Evolutionary conservation across 2,888 invertebrate genomes (phyloP).

Genomic region (Gandaritis pyraliata): DNA sequence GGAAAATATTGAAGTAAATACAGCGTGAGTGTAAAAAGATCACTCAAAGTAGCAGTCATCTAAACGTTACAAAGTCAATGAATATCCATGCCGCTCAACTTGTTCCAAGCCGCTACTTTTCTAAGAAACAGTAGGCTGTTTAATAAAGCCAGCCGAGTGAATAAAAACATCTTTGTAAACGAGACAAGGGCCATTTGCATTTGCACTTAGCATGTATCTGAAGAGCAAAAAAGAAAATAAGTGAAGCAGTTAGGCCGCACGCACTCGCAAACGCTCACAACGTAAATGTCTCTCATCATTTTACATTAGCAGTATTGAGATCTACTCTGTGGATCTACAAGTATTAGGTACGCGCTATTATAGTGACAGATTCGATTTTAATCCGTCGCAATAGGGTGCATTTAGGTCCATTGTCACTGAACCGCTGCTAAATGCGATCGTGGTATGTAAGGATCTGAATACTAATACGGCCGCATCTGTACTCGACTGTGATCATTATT

Average conservation of each 20-base stretch:
- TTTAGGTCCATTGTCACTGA: too few relatives aligned
- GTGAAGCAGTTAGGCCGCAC: conserved; percentile 59
- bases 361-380: neutral
- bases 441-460: too few relatives aligned
- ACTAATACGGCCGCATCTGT: too few relatives aligned
- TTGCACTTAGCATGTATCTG: conserved; percentile 71
- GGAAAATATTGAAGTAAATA: conserved; percentile 7
- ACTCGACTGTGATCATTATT: neutral
- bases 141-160: conserved; percentile 65
- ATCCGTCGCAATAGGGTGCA: too few relatives aligned
- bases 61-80: conserved; percentile 25
- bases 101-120: conserved; percentile 46
- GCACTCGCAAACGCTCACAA: conserved; percentile 37
- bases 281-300: conserved; percentile 21
- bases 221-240: conserved; percentile 64
- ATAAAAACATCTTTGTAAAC: conserved; percentile 76
- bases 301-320: conserved; percentile 14
- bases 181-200: conserved; percentile 75
- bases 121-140: conserved; percentile 57
- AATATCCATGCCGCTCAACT: conserved; percentile 35
- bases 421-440: too few relatives aligned
- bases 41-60: conserved; percentile 10
- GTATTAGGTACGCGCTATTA: neutral
- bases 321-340: too few relatives aligned
- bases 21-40: conserved; percentile 6